A percentile compares a stretch with the other conserved stretches of the same genome.
Evolutionary conservation across 2,888 invertebrate genomes (phyloP).

Genomic region (Junonia oenone): DNA sequence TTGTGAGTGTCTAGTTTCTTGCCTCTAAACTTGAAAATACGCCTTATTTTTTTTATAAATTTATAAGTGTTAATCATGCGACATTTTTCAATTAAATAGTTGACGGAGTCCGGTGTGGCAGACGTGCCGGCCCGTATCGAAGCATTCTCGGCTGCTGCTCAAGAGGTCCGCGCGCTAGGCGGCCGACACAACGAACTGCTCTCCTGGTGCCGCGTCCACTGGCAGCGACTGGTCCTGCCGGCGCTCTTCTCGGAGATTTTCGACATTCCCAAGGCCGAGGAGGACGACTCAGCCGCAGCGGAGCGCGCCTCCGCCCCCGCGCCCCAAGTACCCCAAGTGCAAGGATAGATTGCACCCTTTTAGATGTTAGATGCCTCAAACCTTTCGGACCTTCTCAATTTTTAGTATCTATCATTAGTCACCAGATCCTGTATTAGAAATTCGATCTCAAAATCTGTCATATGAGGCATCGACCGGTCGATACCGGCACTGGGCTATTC

Average conservation of each 20-base stretch:
- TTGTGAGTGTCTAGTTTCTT: constrained; percentile 41
- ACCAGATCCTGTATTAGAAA: no score
- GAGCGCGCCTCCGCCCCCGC: constrained; percentile 28
- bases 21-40: no score
- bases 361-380: constrained; percentile 18
- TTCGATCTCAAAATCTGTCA: no score
- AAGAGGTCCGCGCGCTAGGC: constrained; percentile 89
- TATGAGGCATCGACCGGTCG: no score
- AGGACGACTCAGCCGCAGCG: constrained; percentile 36
- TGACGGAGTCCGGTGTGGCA: constrained; percentile 28
- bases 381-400: constrained; percentile 2
- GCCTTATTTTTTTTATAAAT: no score
- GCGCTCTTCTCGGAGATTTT: constrained; percentile 97
- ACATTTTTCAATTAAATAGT: no score
- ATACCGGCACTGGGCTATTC: neutral
- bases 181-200: constrained; percentile 90
- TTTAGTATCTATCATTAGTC: no score
- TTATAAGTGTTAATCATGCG: no score
- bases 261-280: constrained; percentile 88
- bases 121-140: constrained; percentile 45
- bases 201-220: constrained; percentile 94
- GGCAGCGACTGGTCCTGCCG: constrained; percentile 91
- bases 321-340: constrained; percentile 15
- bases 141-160: constrained; percentile 52
- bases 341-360: constrained; percentile 10